A percentile compares a stretch with the other conserved stretches of the same genome.
phyloP scores from a whole-genome alignment of 2,797 vertebrate species.

The Pipistrellus pipistrellus region DNA sequence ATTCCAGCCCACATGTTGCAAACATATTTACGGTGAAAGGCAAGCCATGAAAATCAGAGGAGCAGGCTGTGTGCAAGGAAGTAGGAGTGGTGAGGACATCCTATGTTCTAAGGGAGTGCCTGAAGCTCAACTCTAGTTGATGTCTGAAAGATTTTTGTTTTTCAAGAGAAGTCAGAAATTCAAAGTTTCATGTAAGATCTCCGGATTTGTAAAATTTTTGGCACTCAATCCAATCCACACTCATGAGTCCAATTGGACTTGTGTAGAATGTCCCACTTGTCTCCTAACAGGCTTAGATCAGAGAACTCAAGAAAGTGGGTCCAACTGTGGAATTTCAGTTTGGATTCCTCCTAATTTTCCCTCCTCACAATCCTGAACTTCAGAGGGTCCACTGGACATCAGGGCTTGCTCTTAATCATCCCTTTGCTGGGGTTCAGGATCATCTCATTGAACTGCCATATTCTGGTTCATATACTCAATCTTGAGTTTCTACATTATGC shows the following conservation, averaged over 20 bases:
- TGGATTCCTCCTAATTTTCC: neutral
- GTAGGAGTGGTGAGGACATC: fast-evolving
- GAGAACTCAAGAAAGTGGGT: neutral
- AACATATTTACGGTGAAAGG: neutral
- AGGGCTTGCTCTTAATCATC: neutral
- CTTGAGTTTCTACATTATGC: neutral
- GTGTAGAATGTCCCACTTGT: neutral
- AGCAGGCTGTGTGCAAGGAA: neutral
- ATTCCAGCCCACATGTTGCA: neutral
- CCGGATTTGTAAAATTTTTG: neutral
- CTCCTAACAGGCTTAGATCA: neutral
- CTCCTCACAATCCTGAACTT: neutral
- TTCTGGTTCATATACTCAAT: neutral
- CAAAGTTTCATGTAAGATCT: neutral
- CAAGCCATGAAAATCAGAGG: neutral
- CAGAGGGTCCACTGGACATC: neutral
- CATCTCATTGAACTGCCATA: neutral
- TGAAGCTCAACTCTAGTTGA: neutral
- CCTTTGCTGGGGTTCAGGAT: neutral
- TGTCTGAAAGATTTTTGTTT: neutral
- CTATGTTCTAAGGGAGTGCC: neutral
- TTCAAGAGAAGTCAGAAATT: neutral
- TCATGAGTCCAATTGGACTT: neutral
- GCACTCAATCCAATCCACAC: neutral
- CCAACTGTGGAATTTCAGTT: neutral